Evolutionary conservation across 2,888 invertebrate genomes (phyloP).

Genomic region (Agonopterix arenella): DNA sequence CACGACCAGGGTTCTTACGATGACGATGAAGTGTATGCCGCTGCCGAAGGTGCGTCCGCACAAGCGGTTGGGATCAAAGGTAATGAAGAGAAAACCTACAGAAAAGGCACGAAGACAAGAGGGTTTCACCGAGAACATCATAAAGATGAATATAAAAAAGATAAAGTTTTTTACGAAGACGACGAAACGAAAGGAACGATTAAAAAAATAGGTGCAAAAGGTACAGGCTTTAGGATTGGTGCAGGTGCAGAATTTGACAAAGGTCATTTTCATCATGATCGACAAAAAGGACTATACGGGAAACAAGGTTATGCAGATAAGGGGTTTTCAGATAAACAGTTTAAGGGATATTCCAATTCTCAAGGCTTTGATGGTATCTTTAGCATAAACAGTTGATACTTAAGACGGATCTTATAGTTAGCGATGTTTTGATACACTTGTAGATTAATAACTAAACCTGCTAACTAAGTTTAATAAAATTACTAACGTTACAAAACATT

Average conservation of each 20-base stretch:
- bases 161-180: constrained; percentile 76
- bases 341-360: constrained; percentile 61
- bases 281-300: constrained; percentile 58
- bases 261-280: constrained; percentile 52
- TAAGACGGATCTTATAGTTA: neutral
- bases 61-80: constrained; percentile 55
- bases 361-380: constrained; percentile 57
- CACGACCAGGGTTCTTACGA: constrained; percentile 47
- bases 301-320: constrained; percentile 67
- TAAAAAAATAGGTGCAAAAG: constrained; percentile 68
- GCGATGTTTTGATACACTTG: neutral
- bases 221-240: constrained; percentile 53
- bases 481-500: no score
- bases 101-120: constrained; percentile 73
- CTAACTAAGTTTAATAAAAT: neutral
- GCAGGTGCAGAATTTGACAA: constrained; percentile 60
- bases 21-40: constrained; percentile 54
- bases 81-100: constrained; percentile 65
- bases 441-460: constrained; percentile 1
- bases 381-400: constrained; percentile 24
- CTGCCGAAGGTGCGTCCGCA: constrained; percentile 50
- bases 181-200: constrained; percentile 69
- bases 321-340: constrained; percentile 67
- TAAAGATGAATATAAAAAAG: constrained; percentile 79
- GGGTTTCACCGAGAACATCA: constrained; percentile 77